phyloP scores from a whole-genome alignment of 2,797 vertebrate genomes.

The Benthosema pterotum region DNA sequence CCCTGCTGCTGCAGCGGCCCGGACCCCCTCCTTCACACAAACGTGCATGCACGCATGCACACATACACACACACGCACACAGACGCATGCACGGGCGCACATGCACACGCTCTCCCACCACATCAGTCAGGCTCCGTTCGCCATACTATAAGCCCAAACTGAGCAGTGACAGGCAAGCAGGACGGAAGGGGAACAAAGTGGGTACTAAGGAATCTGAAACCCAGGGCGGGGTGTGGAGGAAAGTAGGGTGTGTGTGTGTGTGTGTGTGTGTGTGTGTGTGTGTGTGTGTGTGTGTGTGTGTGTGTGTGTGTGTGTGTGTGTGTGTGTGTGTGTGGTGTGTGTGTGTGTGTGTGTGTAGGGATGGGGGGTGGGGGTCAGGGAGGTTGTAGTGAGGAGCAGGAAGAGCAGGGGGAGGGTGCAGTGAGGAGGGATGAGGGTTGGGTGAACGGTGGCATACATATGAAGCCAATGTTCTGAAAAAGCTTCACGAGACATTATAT shows the following conservation, averaged over 20 bases:
- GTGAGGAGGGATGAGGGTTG: conserved; percentile 7
- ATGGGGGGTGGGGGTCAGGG: conserved; percentile 15
- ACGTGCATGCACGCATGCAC: conserved; percentile 15
- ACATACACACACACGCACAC: neutral
- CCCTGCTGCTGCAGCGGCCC: conserved; percentile 12
- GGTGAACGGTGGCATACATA: conserved; percentile 53
- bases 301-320: too few relatives aligned
- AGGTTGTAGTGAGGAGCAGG: conserved; percentile 31
- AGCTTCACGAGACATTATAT: conserved; percentile 60
- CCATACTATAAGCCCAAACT: neutral
- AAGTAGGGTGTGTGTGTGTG: neutral
- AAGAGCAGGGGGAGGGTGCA: neutral
- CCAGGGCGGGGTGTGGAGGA: conserved; percentile 24
- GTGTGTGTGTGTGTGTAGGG: too few relatives aligned
- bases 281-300: too few relatives aligned
- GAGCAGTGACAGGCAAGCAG: conserved; percentile 31
- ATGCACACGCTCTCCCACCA: conserved; percentile 15
- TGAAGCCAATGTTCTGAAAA: conserved; percentile 54
- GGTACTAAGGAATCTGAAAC: conserved; percentile 36
- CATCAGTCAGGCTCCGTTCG: conserved; percentile 25
- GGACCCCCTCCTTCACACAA: neutral
- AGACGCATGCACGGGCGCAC: neutral
- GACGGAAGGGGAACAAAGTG: neutral
- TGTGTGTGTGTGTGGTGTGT: neutral
- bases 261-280: too few relatives aligned